Conservation (phyloP, 2,797 vertebrate genomes). For the Melopsittacus undulatus region DNA sequence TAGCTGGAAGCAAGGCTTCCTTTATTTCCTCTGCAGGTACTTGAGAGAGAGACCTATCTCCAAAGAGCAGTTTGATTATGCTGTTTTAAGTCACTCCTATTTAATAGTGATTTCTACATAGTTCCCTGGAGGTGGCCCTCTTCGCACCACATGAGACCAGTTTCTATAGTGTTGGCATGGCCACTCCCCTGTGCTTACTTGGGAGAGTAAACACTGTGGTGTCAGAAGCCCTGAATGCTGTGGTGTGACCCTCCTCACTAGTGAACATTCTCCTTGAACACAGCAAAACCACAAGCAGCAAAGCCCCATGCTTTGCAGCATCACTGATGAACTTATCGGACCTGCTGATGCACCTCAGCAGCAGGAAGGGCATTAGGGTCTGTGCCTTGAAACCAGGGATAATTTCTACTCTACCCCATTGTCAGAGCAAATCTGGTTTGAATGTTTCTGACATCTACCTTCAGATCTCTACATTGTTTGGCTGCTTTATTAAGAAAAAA, state of each 20-base stretch:
- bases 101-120: not conserved
- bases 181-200: not conserved
- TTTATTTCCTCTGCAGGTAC: not conserved
- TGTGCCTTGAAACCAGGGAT: not conserved
- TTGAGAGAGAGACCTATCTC: not conserved
- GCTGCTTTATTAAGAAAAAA: slow-evolving; percentile 8
- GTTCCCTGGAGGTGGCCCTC: not conserved
- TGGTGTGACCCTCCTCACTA: not conserved
- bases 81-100: not conserved
- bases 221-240: not conserved
- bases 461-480: not conserved
- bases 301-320: not conserved
- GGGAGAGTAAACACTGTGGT: accelerated
- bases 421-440: not conserved
- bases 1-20: not conserved
- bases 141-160: not conserved
- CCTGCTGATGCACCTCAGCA: not conserved
- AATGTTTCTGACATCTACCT: slow-evolving; percentile 4
- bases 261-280: not conserved
- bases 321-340: not conserved
- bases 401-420: not conserved
- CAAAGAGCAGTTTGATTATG: not conserved
- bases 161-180: accelerated
- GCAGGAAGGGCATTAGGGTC: not conserved
- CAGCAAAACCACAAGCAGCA: not conserved